Evolutionary conservation across 2,797 vertebrate genomes (phyloP).

Genomic region (Potorous gilbertii): DNA sequence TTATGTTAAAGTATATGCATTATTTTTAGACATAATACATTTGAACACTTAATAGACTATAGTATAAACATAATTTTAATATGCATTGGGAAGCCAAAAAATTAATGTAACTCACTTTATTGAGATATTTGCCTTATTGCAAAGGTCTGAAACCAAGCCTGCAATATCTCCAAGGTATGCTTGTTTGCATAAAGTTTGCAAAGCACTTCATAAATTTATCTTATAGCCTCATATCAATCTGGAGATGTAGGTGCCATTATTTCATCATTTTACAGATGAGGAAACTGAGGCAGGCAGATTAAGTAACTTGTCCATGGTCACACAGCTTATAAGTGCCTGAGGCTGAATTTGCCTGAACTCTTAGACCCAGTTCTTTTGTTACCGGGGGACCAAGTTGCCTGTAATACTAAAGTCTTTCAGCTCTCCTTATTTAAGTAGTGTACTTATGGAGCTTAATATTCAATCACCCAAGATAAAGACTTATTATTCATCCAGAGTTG

Average conservation of each 20-base stretch:
- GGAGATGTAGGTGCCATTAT: neutral
- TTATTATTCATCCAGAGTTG: neutral
- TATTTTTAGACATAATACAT: neutral
- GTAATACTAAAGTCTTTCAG: neutral
- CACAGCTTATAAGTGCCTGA: neutral
- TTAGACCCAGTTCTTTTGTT: neutral
- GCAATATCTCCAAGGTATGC: neutral
- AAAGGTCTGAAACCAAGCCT: neutral
- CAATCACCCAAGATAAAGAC: neutral
- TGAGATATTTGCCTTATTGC: neutral
- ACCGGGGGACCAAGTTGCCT: neutral
- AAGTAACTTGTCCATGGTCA: conserved; percentile 40
- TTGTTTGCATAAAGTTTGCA: neutral
- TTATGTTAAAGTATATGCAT: neutral
- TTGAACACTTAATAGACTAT: neutral
- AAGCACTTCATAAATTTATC: conserved; percentile 2
- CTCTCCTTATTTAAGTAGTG: neutral
- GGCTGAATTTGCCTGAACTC: neutral
- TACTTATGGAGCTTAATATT: neutral
- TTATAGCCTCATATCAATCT: conserved; percentile 9
- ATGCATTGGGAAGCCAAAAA: neutral
- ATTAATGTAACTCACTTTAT: neutral
- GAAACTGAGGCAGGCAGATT: conserved; percentile 11
- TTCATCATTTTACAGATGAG: conserved; percentile 18
- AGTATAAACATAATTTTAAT: neutral